Evolutionary conservation across 2,797 vertebrate genomes (phyloP).

Genomic region (Fundulus diaphanus): DNA sequence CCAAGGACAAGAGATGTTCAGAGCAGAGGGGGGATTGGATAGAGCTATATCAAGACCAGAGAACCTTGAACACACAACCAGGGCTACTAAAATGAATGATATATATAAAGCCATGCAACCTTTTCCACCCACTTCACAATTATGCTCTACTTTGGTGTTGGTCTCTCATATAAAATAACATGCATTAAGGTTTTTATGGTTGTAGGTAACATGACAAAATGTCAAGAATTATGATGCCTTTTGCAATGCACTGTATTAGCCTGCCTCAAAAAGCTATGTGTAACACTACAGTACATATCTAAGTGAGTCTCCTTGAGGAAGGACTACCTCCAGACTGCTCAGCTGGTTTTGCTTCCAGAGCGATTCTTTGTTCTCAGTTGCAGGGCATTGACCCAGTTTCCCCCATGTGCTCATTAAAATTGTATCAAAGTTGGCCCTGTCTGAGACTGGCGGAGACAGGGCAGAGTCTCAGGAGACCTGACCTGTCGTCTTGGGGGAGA

Average conservation of each 20-base stretch:
- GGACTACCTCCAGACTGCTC: neutral
- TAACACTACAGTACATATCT: neutral
- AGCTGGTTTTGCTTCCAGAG: slow-evolving; percentile 12
- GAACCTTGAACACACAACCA: no score
- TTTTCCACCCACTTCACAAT: neutral
- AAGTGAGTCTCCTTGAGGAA: neutral
- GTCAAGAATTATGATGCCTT: neutral
- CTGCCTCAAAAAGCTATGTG: neutral
- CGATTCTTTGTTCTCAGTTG: slow-evolving; percentile 60
- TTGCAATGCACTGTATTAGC: neutral
- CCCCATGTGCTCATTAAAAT: slow-evolving; percentile 79
- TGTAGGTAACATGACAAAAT: neutral
- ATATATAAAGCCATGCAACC: neutral
- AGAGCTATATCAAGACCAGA: no score
- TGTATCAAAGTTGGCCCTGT: slow-evolving; percentile 64
- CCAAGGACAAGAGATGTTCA: no score
- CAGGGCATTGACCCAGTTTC: slow-evolving; percentile 69
- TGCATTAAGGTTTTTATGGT: neutral
- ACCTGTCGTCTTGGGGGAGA: slow-evolving; percentile 47
- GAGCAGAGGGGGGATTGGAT: no score
- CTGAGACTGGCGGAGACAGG: slow-evolving; percentile 56
- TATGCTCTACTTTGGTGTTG: neutral
- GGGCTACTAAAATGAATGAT: no score
- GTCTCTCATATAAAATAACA: neutral
- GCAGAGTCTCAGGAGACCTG: slow-evolving; percentile 56